Percentiles rank a stretch among this genome's conserved stretches.
These are phyloP conservation scores for Gila orcuttii DNA, from an alignment of 2,113 vertebrate species.

Conservation along the genomic window DNA sequence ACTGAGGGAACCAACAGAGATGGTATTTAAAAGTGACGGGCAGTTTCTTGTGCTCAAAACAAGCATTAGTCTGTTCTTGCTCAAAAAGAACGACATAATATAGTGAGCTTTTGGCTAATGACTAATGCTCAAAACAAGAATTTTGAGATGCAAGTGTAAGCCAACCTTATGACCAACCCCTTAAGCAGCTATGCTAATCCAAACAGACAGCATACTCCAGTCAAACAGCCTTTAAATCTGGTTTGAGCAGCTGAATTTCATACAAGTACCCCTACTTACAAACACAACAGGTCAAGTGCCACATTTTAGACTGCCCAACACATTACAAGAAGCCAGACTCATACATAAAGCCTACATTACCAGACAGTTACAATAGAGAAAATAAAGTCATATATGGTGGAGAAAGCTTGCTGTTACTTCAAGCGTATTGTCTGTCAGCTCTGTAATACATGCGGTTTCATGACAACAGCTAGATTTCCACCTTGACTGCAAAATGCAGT, in stretches of 20 bases:
- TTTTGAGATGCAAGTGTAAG: not conserved
- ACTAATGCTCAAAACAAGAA: conserved; percentile 7
- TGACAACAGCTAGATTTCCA: conserved; percentile 3
- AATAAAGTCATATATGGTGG: no score
- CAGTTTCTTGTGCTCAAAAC: not conserved
- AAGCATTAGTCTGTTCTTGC: conserved; percentile 4
- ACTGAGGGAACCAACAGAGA: not conserved
- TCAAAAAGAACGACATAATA: not conserved
- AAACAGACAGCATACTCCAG: conserved; percentile 2
- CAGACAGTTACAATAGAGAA: not conserved
- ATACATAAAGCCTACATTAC: not conserved
- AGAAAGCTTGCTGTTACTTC: not conserved
- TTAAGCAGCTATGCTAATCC: conserved; percentile 2
- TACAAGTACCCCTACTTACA: not conserved
- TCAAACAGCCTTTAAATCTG: not conserved
- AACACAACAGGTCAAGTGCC: conserved; percentile 27
- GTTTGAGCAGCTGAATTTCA: conserved; percentile 19
- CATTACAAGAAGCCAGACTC: not conserved
- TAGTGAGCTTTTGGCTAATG: not conserved
- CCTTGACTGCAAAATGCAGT: not conserved
- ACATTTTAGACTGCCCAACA: conserved; percentile 13
- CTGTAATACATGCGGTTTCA: not conserved
- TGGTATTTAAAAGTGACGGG: not conserved
- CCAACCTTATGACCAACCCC: not conserved
- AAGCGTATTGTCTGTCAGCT: not conserved